Evolutionary conservation across 1,140 invertebrate genomes (phyloP), one percentile per base, ranked within the genome.

Genomic region (Macrocentrus cingulum): DNA sequence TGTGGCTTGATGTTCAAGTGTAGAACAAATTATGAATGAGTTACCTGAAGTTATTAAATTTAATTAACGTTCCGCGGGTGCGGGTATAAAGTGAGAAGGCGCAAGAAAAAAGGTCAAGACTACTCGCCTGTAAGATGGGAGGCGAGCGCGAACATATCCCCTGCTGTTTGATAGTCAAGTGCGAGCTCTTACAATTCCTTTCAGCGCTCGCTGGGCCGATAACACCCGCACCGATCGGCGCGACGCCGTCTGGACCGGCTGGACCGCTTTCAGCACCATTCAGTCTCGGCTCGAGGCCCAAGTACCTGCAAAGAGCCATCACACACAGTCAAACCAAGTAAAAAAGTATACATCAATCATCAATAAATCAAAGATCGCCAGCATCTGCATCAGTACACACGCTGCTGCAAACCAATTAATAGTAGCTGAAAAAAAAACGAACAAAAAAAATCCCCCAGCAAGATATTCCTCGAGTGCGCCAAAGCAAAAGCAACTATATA

Each of bases 181-280:
- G 73, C 45, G 65, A 62, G 66, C 69, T 79, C 62, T 79, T 80
- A 64, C 78, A 78, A 65, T 72, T 74, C 61, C 68, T 75, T 64
- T 80, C 78, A 52, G 76, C 76, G 55, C 73, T 79, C 36, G 74
- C 72, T 45, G 76, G 77, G n/a, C 77, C 75, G 65, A 79, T 74
- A 59, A 80, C 69, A 62, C 71, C 73, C 41, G 68, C 65, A 19
- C 69, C 68, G 44, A 71, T 71, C 53, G 61, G 36, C 57, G 65
- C 66, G 51, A 66, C 62, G 25, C 67, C 63, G 19, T 70, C 64
- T 60, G 71, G 59, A 54, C 56, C 62, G 32, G 51, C 56, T 55
- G 56, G 25, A 54, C 61, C 54, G 54, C 51, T 54, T 19, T 64
- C 57, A 54, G 65, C 64, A 42, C 60, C 65, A 60, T 63, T 70